Evolutionary conservation across 2,113 vertebrate genomes (phyloP), one percentile per base, ranked within the genome.

Genomic region (Dolichallabes microphthalmus): DNA sequence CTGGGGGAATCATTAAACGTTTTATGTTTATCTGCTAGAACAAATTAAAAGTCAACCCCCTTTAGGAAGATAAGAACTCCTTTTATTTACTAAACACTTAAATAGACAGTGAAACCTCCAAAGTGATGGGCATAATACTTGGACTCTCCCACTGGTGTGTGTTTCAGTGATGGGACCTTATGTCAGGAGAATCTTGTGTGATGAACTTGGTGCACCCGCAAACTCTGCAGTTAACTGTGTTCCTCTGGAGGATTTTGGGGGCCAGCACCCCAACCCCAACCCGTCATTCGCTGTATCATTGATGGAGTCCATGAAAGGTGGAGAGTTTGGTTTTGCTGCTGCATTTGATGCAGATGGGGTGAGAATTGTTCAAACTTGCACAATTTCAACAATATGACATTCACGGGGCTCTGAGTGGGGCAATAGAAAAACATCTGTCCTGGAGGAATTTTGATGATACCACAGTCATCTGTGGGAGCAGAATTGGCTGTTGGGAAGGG

Each of bases 281-380:
- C 93, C 97, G 88, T 97, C 95, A 0, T 98, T 98, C 0, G 97
- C 98, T 86, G 95, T 95, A 19, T 93, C 96, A 7, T 95, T 99
- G 90, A 92, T 98, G 80, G 97, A 99, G 80, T 96, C 96, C 83
- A 99, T 99, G 98, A 99, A 96, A 92, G 96, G 96, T 87, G 97
- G 98, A 0, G 98, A 99, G 69, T 97, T 97, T 91, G 97, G 98
- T 80, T 97, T 99, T 92, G 98, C 98, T 90, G 98, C 97, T 61
- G 98, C 98, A 1, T 98, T 99, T 92, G 98, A 99, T 94, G 98
- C 97, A 53, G 98, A 99, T 30, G 98, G 98, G 93, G 98, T 99
- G 94, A 95, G 90, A 92, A 50, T 60, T 35, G 9, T 74, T 35
- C 45, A 27, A 2, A 52, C 22, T 64, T 80, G 30, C 4, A 19